Evolutionary conservation across 2,113 vertebrate species (phyloP).

Genomic region (Dasypus novemcinctus): DNA sequence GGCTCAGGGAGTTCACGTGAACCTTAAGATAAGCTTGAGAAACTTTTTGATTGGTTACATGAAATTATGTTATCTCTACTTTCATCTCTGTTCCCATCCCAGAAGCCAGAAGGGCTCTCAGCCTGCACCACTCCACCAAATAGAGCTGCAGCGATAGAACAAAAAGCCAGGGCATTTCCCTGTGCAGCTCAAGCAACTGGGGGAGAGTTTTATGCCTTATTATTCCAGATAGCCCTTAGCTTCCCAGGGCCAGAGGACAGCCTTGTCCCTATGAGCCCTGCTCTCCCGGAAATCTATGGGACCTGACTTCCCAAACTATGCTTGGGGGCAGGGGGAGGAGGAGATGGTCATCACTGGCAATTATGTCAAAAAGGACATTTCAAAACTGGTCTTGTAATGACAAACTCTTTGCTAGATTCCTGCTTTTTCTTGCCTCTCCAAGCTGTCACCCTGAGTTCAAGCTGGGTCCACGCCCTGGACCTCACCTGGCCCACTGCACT

Average conservation of each 20-base stretch:
- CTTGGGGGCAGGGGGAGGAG: not conserved
- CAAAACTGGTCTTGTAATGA: not conserved
- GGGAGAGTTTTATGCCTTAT: not conserved
- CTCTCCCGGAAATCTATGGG: not conserved
- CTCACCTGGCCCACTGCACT: not conserved
- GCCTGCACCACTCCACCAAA: not conserved
- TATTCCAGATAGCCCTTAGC: not conserved
- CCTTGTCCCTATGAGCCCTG: not conserved
- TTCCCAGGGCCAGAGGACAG: not conserved
- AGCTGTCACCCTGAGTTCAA: not conserved
- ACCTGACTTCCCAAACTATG: not conserved
- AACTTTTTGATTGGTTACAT: conserved; percentile 18
- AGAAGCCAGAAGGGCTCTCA: not conserved
- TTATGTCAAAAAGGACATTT: conserved; percentile 24
- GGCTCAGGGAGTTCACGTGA: conserved; percentile 13
- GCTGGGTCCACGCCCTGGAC: not conserved
- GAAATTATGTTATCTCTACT: not conserved
- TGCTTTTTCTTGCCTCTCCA: not conserved
- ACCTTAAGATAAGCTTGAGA: conserved; percentile 25
- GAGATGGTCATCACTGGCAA: not conserved
- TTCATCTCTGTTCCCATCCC: conserved; percentile 15
- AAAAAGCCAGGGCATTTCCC: not conserved
- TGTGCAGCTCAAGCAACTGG: not conserved
- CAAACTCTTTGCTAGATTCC: not conserved
- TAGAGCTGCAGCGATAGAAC: not conserved